Conservation (phyloP, 1,140 invertebrate genomes). For the Vanessa atalanta region DNA sequence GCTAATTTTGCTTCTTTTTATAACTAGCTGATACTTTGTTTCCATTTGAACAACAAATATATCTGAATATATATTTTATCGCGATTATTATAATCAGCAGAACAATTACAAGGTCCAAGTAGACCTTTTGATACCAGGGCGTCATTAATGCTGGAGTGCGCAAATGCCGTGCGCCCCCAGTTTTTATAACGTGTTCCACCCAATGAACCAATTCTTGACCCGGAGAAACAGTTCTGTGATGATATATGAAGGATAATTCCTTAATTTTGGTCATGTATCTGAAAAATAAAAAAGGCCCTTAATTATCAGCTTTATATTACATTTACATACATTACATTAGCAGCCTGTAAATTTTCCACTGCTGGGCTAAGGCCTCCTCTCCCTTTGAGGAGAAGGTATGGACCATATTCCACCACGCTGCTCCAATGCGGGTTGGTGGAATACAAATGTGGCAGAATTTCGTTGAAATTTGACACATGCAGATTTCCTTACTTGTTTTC, state of each 20-base stretch:
- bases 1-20: slow-evolving; percentile 1
- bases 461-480: too few relatives aligned
- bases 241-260: slow-evolving; percentile 52
- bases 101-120: slow-evolving; percentile 48
- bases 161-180: slow-evolving; percentile 51
- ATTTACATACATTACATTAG: too few relatives aligned
- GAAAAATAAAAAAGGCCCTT: background rate
- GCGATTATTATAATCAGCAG: background rate
- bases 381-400: too few relatives aligned
- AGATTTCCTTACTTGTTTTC: too few relatives aligned
- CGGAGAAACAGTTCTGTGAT: slow-evolving; percentile 51
- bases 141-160: slow-evolving; percentile 51
- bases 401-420: too few relatives aligned
- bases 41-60: background rate
- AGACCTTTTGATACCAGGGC: slow-evolving; percentile 56
- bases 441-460: too few relatives aligned
- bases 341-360: too few relatives aligned
- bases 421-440: too few relatives aligned
- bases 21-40: background rate
- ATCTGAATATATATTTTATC: slow-evolving; percentile 12
- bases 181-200: slow-evolving; percentile 57
- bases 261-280: slow-evolving; percentile 19
- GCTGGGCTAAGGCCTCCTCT: too few relatives aligned
- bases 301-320: too few relatives aligned
- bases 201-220: slow-evolving; percentile 53